Evolutionary conservation across 2,888 invertebrate genomes (phyloP).

Genomic region (Eupsilia transversa): DNA sequence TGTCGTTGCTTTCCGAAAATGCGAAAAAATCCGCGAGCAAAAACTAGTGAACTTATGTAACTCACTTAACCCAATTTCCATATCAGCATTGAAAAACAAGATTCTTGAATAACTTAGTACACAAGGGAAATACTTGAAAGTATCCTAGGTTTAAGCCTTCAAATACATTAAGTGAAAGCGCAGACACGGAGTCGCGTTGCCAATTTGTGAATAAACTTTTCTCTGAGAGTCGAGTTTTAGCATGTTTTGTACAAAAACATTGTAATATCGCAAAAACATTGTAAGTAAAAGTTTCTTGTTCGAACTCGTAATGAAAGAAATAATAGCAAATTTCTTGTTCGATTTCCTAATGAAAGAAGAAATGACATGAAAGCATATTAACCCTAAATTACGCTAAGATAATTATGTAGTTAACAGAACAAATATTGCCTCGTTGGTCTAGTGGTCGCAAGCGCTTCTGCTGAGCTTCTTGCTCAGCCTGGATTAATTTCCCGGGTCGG

Average conservation of each 20-base stretch:
- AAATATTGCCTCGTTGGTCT: too few species aligned
- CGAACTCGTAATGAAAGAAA: background rate
- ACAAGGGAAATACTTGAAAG: conserved; percentile 28
- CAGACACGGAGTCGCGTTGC: conserved; percentile 27
- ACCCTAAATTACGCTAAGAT: background rate
- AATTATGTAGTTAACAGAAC: background rate
- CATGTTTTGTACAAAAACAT: conserved; percentile 37
- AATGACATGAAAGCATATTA: background rate
- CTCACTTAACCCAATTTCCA: background rate
- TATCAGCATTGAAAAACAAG: conserved; percentile 20
- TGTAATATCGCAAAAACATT: conserved; percentile 19
- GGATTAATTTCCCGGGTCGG: too few species aligned
- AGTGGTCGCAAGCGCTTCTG: too few species aligned
- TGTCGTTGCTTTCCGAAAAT: too few species aligned
- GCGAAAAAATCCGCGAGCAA: too few species aligned
- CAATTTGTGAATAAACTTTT: conserved; percentile 52
- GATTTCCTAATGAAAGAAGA: background rate
- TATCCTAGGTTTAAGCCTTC: conserved; percentile 23
- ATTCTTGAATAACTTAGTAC: conserved; percentile 14
- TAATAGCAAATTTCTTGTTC: conserved; percentile 25
- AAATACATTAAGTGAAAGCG: conserved; percentile 38
- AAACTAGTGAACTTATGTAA: background rate
- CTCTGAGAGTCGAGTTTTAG: conserved; percentile 8
- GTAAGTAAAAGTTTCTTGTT: conserved; percentile 26
- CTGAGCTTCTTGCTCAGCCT: too few species aligned